phyloP scores from a whole-genome alignment of 2,888 invertebrate genomes.

The Hipparchia sbordonii region DNA sequence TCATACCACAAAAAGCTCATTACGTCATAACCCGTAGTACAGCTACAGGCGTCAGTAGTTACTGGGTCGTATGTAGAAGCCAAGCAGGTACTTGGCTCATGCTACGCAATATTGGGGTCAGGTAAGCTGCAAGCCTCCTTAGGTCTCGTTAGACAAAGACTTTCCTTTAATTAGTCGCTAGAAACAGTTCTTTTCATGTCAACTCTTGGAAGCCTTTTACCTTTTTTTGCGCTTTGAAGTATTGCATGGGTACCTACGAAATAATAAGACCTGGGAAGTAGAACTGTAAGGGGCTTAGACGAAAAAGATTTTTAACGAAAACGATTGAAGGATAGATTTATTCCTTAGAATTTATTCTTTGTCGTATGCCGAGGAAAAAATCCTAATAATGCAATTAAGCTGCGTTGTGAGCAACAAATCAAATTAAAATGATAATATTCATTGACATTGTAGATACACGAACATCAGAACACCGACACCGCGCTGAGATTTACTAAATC shows the following conservation, averaged over 20 bases:
- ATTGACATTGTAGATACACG: too few relatives aligned
- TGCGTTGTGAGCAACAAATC: too few relatives aligned
- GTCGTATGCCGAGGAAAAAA: too few relatives aligned
- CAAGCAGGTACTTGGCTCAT: not conserved
- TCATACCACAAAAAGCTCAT: too few relatives aligned
- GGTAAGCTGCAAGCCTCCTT: not conserved
- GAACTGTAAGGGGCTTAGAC: not conserved
- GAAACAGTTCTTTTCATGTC: conserved; percentile 7
- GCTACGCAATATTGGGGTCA: not conserved
- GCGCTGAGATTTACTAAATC: too few relatives aligned
- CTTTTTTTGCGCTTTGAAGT: not conserved
- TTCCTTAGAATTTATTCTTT: too few relatives aligned
- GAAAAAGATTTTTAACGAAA: not conserved
- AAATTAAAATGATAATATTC: not conserved
- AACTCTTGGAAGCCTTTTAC: conserved; percentile 1
- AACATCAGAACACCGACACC: too few relatives aligned
- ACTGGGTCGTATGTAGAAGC: not conserved
- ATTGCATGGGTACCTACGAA: not conserved
- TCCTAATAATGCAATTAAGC: too few relatives aligned
- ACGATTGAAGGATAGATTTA: too few relatives aligned
- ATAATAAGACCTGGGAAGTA: not conserved
- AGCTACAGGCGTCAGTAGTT: not conserved
- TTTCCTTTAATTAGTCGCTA: conserved; percentile 12
- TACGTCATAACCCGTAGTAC: not conserved
- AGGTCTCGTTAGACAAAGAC: conserved; percentile 2